These are phyloP conservation scores for Ploceus nigricollis DNA, from an alignment of 2,113 vertebrate genomes.

Conservation along the genomic window DNA sequence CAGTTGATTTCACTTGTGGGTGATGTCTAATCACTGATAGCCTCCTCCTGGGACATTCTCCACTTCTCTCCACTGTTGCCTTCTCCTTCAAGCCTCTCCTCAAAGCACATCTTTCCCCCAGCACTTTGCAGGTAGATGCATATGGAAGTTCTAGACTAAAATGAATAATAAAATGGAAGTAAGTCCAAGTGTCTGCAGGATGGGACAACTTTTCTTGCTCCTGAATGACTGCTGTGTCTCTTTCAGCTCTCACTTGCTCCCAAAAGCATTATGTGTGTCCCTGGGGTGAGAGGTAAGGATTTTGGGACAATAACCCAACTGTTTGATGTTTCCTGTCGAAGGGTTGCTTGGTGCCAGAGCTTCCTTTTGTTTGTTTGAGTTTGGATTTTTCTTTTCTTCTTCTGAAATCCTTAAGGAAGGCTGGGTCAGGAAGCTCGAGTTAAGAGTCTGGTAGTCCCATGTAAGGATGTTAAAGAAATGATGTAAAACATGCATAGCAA, in stretches of 20 bases:
- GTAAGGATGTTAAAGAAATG: not conserved
- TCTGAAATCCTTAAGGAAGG: not conserved
- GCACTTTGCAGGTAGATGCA: not conserved
- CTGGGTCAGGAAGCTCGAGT: not conserved
- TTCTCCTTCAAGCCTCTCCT: not conserved
- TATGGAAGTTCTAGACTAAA: not conserved
- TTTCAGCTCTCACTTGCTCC: not conserved
- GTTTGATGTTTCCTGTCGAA: not conserved
- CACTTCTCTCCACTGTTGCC: fast-evolving
- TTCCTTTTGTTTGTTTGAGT: not conserved
- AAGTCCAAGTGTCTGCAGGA: not conserved
- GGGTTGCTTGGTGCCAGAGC: not conserved
- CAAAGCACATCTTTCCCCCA: not conserved
- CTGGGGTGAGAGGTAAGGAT: not conserved
- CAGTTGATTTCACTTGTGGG: not conserved
- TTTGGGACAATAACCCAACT: not conserved
- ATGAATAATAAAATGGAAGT: not conserved
- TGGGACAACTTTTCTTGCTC: not conserved
- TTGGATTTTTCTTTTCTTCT: not conserved
- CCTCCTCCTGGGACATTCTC: not conserved
- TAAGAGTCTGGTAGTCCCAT: not conserved
- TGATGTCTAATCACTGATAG: not conserved
- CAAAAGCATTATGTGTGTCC: not conserved
- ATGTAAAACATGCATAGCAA: not conserved
- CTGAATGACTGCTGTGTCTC: not conserved